Evolutionary conservation across 2,113 vertebrate species (phyloP).

Genomic region (Psilopsiagon aurifrons): DNA sequence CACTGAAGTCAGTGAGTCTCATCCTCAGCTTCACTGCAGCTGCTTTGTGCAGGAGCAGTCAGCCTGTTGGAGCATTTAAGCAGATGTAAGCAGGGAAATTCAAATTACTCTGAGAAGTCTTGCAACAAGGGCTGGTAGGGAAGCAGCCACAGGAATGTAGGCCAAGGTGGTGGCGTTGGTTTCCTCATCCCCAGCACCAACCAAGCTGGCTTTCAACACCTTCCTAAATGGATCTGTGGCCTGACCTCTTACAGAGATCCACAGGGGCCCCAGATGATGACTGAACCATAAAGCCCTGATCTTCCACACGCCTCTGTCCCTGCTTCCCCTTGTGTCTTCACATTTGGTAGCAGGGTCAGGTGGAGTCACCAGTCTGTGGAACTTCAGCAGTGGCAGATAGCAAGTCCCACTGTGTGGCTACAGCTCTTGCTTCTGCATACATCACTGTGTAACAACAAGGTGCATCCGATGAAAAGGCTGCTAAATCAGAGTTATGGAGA

Average conservation of each 20-base stretch:
- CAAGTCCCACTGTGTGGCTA: not conserved
- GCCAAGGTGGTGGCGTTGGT: not conserved
- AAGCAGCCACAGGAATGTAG: not conserved
- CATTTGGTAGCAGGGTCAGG: not conserved
- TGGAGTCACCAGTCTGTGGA: not conserved
- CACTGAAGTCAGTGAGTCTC: not conserved
- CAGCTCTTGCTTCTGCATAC: not conserved
- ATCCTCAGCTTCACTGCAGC: not conserved
- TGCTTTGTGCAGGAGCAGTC: slow-evolving; percentile 1
- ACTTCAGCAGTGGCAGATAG: not conserved
- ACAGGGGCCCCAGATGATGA: not conserved
- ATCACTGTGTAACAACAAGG: not conserved
- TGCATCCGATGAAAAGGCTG: slow-evolving; percentile 7
- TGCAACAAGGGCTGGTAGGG: not conserved
- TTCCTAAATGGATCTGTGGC: not conserved
- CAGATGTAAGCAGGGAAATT: not conserved
- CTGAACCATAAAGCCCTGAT: not conserved
- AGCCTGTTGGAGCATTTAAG: not conserved
- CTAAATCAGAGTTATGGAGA: slow-evolving; percentile 15
- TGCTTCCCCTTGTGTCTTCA: not conserved
- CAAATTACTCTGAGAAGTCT: not conserved
- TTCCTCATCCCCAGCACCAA: not conserved
- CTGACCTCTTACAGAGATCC: not conserved
- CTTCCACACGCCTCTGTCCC: not conserved
- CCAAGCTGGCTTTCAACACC: not conserved